These are phyloP conservation scores for Motacilla tschutschensis DNA, from an alignment of 2,113 vertebrate species.

Conservation along the genomic window DNA sequence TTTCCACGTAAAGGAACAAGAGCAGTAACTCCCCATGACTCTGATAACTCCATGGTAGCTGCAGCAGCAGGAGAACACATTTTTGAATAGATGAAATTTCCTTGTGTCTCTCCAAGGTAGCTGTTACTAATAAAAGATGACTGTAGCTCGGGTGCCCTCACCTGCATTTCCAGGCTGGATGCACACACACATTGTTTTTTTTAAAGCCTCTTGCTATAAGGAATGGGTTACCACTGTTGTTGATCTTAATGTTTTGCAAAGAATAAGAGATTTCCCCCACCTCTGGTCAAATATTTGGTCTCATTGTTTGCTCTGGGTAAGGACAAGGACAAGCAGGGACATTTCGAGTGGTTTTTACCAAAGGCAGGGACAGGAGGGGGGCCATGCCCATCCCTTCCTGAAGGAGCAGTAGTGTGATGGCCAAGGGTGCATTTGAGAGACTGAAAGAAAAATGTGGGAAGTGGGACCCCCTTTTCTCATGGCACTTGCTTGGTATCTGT, in stretches of 20 bases:
- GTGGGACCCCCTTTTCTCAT: background rate
- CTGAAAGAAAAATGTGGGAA: background rate
- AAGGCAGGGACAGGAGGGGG: fast-evolving
- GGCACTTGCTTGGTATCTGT: background rate
- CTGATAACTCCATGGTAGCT: background rate
- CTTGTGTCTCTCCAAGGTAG: background rate
- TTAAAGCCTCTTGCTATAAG: background rate
- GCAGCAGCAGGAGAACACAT: background rate
- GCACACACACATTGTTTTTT: background rate
- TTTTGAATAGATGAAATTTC: background rate
- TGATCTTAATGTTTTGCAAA: background rate
- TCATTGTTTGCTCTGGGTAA: background rate
- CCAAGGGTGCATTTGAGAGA: background rate
- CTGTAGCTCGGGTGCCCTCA: background rate
- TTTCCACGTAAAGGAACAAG: background rate
- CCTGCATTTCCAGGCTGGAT: background rate
- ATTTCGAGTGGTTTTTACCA: fast-evolving
- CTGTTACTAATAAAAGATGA: background rate
- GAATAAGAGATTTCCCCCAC: fast-evolving
- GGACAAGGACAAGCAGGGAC: background rate
- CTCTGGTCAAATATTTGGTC: background rate
- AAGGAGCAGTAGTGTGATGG: background rate
- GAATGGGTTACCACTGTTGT: background rate
- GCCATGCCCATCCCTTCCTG: fast-evolving
- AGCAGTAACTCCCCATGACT: background rate